Conservation (phyloP, 2,797 vertebrate genomes). For the Acipenser transmontanus region DNA sequence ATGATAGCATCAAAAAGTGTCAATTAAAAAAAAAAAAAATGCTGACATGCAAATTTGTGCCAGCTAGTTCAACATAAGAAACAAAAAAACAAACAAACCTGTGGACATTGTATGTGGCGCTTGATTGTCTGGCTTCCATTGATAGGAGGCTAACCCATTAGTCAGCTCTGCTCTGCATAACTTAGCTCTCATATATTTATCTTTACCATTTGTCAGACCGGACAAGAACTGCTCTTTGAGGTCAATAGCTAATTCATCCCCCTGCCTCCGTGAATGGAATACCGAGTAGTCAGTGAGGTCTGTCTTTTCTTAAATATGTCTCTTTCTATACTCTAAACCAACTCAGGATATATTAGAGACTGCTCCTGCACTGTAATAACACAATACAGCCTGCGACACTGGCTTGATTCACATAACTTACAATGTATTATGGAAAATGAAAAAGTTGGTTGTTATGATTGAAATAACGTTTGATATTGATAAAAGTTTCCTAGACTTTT, state of each 20-base stretch:
- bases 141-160: neutral
- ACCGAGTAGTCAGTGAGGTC: neutral
- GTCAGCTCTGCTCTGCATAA: neutral
- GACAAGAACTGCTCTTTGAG: constrained; percentile 2
- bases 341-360: too few relatives aligned
- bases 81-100: neutral
- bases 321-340: too few relatives aligned
- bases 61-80: neutral
- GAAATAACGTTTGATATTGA: too few relatives aligned
- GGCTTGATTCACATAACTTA: too few relatives aligned
- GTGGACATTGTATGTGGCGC: too few relatives aligned
- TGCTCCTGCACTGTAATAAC: too few relatives aligned
- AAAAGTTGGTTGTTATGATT: too few relatives aligned
- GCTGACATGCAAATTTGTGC: constrained; percentile 1
- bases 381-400: too few relatives aligned
- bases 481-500: too few relatives aligned
- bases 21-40: neutral
- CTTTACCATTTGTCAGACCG: neutral
- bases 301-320: too few relatives aligned
- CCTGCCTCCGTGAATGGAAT: neutral
- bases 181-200: constrained; percentile 2
- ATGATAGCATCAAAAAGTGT: neutral
- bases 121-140: neutral
- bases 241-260: neutral
- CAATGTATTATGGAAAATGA: too few relatives aligned